These are phyloP conservation scores for Papilio dardanus DNA, from an alignment of 1,140 invertebrate species.

Conservation along the genomic window DNA sequence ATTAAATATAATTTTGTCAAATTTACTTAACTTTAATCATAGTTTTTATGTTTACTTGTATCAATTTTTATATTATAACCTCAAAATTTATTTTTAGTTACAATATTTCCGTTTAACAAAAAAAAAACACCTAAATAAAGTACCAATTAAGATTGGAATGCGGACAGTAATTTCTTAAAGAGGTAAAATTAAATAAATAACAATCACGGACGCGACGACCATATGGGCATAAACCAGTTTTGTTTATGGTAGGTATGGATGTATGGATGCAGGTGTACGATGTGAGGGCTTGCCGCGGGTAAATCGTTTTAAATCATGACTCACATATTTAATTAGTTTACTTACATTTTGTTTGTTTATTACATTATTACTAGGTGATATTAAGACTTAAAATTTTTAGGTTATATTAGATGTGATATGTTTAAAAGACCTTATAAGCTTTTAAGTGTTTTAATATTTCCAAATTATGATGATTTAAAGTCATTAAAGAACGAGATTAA, in stretches of 20 bases:
- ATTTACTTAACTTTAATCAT: no score
- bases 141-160: conserved; percentile 62
- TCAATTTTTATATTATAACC: not conserved
- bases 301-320: conserved; percentile 5
- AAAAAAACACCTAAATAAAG: conserved; percentile 39
- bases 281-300: conserved; percentile 23
- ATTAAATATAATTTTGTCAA: no score
- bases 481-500: not conserved
- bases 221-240: conserved; percentile 73
- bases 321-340: not conserved
- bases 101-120: not conserved
- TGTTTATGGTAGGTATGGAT: conserved; percentile 36
- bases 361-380: not conserved
- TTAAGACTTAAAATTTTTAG: not conserved
- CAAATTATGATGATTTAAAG: no score
- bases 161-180: conserved; percentile 62
- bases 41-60: no score
- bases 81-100: not conserved
- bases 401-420: not conserved
- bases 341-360: not conserved
- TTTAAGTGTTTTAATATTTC: not conserved
- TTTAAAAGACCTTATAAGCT: not conserved
- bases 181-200: conserved; percentile 71
- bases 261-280: conserved; percentile 25
- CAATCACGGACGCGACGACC: conserved; percentile 56